Base-by-base conservation (phyloP, 2,888 invertebrate genomes). In the Agriopis aurantiaria region DNA sequence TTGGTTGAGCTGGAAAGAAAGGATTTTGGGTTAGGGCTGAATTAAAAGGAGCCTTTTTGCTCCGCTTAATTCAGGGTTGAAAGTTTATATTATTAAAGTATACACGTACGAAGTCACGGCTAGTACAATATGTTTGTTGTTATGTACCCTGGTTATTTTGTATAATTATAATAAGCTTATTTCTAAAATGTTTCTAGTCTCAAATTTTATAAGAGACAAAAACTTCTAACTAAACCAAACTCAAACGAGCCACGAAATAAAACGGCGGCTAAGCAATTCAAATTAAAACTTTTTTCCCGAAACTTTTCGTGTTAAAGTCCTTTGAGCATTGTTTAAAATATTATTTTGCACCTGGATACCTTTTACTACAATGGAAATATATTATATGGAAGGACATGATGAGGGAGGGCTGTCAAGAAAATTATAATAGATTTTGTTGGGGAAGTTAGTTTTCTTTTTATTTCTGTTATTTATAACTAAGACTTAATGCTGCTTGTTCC, bases 341-440 rank as follows among this genome's bases (percentile, higher is more conserved):
- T 73, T 65, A 75, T 78, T 79, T 79, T 80, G 69, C 78, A 80
- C 77, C 80, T 80, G 77, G 73, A 74, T 76, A 72, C 64, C 70
- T 74, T 71, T 73, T 52, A 46, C 52, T 43, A 17, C 33, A 55
- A 71, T 68, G 55, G 56, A 69, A 73, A 78, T 72, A 69, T 60
- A 75, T 76, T 72, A 69, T 60, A 75, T 76, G 75, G 70, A 69
- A 73, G 55, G 52, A 55, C 71, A 78, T 76, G 75, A 72, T 65
- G 74, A 74, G 67, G 67, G 73, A 75, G 67, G 77, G 71, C 70
- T 75, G 53, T 53, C 62, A 12, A 45, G 53, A n/a, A 45, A 62
- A 62, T 62, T 62, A 33, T 62, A n/a, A 53, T 33, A 62, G 43
- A 62, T 53, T 53, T 12, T 45, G 8, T 23, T 58, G 12, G 41